Evolutionary conservation across 2,888 invertebrate species (phyloP).

Genomic region (Eupithecia insigniata): DNA sequence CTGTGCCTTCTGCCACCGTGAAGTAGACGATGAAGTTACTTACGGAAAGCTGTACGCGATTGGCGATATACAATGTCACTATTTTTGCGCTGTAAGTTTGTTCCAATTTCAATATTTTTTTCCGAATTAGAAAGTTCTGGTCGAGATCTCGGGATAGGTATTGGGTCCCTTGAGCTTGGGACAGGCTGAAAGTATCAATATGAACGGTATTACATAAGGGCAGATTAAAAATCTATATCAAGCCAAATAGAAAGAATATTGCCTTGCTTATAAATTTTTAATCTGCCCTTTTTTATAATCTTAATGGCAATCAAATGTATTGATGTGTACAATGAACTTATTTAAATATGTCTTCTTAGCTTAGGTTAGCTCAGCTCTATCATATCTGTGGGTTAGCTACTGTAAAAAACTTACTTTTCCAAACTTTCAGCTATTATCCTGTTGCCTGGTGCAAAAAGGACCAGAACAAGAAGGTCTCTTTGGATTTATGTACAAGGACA

Average conservation of each 20-base stretch:
- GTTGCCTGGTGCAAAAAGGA: constrained; percentile 88
- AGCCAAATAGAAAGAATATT: too few relatives aligned
- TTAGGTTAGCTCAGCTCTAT: too few relatives aligned
- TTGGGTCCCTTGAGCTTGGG: not conserved
- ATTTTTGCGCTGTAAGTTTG: constrained; percentile 89
- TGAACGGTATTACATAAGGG: not conserved
- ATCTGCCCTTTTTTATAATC: too few relatives aligned
- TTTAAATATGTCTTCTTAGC: not conserved
- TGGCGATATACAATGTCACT: constrained; percentile 86
- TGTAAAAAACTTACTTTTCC: not conserved
- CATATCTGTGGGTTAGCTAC: too few relatives aligned
- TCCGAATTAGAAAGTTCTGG: not conserved
- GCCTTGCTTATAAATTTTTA: too few relatives aligned
- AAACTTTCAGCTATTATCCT: constrained; percentile 86
- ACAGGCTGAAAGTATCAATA: not conserved
- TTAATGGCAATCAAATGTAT: too few relatives aligned
- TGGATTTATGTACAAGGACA: constrained; percentile 89
- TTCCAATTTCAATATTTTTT: not conserved
- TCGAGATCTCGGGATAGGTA: not conserved
- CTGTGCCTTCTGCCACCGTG: constrained; percentile 82
- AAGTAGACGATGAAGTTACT: constrained; percentile 79
- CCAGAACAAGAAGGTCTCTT: constrained; percentile 87
- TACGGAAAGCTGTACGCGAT: constrained; percentile 84
- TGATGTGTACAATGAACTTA: not conserved
- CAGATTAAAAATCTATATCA: not conserved